These are phyloP conservation scores for Himantopus leucocephalus DNA, from an alignment of 2,113 vertebrate genomes.

Conservation along the genomic window DNA sequence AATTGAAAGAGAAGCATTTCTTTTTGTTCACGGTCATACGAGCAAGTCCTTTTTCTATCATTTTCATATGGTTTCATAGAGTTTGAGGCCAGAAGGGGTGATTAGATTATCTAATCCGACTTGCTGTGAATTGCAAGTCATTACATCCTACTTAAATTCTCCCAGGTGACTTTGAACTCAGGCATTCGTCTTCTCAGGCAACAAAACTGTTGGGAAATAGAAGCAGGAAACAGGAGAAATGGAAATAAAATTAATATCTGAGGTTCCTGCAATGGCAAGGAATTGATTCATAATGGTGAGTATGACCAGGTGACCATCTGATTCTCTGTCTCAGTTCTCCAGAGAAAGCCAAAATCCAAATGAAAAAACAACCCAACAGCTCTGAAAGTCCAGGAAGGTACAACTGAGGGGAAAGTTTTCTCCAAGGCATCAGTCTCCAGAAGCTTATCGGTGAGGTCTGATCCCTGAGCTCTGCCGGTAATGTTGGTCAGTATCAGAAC, in stretches of 20 bases:
- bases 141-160: background rate
- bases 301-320: background rate
- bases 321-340: background rate
- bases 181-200: background rate
- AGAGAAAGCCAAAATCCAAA: background rate
- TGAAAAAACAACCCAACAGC: background rate
- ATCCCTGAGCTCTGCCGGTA: background rate
- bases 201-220: background rate
- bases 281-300: background rate
- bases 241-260: background rate
- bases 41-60: background rate
- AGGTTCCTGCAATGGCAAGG: background rate
- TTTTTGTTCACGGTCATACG: background rate
- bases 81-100: background rate
- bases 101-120: background rate
- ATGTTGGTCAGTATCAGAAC: background rate
- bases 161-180: background rate
- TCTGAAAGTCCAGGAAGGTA: background rate
- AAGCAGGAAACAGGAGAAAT: background rate
- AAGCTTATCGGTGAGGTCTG: background rate
- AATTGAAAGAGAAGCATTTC: background rate
- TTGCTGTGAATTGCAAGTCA: background rate
- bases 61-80: background rate
- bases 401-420: background rate
- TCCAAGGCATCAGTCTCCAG: background rate